Conservation (phyloP, 2,888 invertebrate genomes). For the Drosophila macrospina region DNA sequence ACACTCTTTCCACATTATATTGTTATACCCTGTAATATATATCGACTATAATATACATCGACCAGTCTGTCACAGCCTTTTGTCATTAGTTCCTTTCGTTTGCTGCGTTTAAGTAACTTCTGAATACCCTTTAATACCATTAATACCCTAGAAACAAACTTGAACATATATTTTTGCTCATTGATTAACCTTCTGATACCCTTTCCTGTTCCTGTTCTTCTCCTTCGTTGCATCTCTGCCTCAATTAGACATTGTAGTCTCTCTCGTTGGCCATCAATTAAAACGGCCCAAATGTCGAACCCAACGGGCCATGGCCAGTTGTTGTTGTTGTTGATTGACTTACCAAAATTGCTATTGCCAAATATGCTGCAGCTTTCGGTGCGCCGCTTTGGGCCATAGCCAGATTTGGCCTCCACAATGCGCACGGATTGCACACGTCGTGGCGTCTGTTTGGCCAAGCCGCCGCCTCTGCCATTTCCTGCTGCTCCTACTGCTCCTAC, state of each 20-base stretch:
- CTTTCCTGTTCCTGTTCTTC: neutral
- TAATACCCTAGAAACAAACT: too few relatives aligned
- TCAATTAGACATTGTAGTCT: conserved; percentile 1
- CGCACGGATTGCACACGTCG: conserved; percentile 84
- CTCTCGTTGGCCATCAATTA: conserved; percentile 15
- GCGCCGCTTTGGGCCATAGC: conserved; percentile 79
- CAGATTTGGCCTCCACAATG: conserved; percentile 82
- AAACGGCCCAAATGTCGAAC: neutral
- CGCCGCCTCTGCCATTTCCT: conserved; percentile 18
- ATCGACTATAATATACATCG: too few relatives aligned
- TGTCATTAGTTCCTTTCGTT: too few relatives aligned
- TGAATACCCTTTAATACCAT: too few relatives aligned
- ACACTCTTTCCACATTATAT: too few relatives aligned
- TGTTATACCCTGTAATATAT: too few relatives aligned
- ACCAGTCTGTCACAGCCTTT: too few relatives aligned
- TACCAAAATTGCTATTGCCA: conserved; percentile 75
- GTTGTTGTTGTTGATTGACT: conserved; percentile 27
- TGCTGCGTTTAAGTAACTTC: too few relatives aligned
- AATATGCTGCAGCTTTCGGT: conserved; percentile 84
- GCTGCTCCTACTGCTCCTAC: neutral
- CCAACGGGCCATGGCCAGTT: too few relatives aligned
- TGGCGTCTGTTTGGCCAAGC: conserved; percentile 67
- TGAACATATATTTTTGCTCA: too few relatives aligned
- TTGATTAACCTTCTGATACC: too few relatives aligned
- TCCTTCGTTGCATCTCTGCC: neutral